Evolutionary conservation across 2,113 vertebrate genomes (phyloP).

Genomic region (Heterotilapia buettikoferi): DNA sequence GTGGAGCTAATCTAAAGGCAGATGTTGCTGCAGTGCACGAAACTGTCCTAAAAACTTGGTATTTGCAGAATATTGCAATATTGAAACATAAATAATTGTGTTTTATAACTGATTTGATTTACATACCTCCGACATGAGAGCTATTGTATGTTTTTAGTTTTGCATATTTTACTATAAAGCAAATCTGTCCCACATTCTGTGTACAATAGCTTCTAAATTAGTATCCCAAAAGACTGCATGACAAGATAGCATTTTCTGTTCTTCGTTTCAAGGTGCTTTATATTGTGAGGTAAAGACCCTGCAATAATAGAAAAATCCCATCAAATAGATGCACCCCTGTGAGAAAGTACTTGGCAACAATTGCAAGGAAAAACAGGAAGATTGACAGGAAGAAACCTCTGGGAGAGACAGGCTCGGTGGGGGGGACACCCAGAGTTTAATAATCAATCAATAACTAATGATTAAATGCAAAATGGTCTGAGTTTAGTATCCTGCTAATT

Average conservation of each 20-base stretch:
- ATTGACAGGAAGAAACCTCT: background rate
- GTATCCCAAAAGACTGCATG: background rate
- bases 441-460: background rate
- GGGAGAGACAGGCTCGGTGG: background rate
- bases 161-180: background rate
- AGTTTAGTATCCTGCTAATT: background rate
- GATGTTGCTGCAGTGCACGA: background rate
- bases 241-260: background rate
- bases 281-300: background rate
- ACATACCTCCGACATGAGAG: background rate
- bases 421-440: background rate
- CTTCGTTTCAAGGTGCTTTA: background rate
- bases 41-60: background rate
- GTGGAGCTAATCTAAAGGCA: slow-evolving; percentile 36
- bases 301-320: background rate
- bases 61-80: background rate
- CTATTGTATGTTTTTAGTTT: background rate
- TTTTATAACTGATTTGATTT: background rate
- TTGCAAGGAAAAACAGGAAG: background rate
- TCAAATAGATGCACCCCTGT: background rate
- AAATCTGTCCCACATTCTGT: background rate
- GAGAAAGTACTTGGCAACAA: background rate
- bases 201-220: background rate
- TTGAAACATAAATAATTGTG: background rate
- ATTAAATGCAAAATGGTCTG: background rate